These are phyloP conservation scores for Ammodytes marinus DNA, from an alignment of 2,113 vertebrate genomes.

Conservation along the genomic window DNA sequence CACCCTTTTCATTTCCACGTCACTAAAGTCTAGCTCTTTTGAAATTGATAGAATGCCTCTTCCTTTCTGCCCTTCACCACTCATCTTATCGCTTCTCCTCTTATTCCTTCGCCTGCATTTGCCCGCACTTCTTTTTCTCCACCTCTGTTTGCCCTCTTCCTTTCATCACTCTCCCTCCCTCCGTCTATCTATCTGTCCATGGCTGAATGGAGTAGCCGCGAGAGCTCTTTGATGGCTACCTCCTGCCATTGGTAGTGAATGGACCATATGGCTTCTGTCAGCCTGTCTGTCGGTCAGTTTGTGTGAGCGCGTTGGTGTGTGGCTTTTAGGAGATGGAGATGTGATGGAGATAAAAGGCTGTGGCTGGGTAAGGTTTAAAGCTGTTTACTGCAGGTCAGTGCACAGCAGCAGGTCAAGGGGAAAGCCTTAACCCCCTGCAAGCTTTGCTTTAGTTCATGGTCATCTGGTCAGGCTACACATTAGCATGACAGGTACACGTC, in stretches of 20 bases:
- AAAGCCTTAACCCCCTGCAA: conserved; percentile 65
- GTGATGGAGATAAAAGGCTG: conserved; percentile 71
- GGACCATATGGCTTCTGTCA: conserved; percentile 78
- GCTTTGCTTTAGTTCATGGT: conserved; percentile 63
- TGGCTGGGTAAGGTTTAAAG: conserved; percentile 73
- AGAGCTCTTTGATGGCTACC: conserved; percentile 76
- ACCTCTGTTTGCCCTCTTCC: conserved; percentile 42
- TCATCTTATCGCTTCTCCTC: conserved; percentile 11
- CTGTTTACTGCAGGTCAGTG: conserved; percentile 79
- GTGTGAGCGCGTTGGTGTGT: conserved; percentile 60
- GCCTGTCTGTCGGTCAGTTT: conserved; percentile 64
- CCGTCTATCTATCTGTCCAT: conserved; percentile 38
- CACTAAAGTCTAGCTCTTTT: not conserved
- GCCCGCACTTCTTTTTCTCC: conserved; percentile 9
- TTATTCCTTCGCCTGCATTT: conserved; percentile 9
- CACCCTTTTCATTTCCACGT: conserved; percentile 20
- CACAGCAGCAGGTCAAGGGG: conserved; percentile 75
- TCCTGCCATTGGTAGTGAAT: conserved; percentile 76
- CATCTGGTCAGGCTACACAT: conserved; percentile 65
- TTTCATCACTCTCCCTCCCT: conserved; percentile 33
- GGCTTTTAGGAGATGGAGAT: conserved; percentile 70
- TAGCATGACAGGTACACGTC: conserved; percentile 29
- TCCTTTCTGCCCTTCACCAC: conserved; percentile 15
- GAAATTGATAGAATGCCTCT: not conserved
- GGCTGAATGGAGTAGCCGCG: conserved; percentile 66